Evolutionary conservation across 2,797 vertebrate species (phyloP), one percentile per base, ranked within the genome.

Genomic region (Aythya fuligula): DNA sequence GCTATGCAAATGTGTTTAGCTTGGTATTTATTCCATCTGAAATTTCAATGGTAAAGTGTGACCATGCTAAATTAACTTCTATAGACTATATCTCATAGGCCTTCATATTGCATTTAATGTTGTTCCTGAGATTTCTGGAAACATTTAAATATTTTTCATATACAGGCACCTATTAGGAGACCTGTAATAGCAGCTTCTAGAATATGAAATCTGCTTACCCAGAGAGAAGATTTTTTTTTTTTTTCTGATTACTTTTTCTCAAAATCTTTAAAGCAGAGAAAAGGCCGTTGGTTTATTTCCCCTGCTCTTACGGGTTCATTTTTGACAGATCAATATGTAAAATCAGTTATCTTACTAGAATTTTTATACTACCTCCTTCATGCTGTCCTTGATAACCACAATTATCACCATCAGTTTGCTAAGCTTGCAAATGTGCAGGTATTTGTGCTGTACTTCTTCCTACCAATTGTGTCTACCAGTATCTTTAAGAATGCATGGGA

Each of bases 1-100:
- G 87, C 60, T 66, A 84, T 84, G 85, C 87, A 79, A 87, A 69
- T 78, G 47, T 83, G 71, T 81, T 92, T 76, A 73, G 77, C 78
- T 61, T 87, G 72, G 73, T 62, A 83, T 92, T 84, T 47, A 32
- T 77, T 49, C 61, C 77, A 62, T 62, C 66, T 92, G 65, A 51
- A 83, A 72, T 82, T 92, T 72, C 54, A 73, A 49, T 20, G 67
- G 58, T 67, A 72, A 72, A 60, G 61, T 56, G 60, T 66, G 53
- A 83, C 85, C 71, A 66, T 72, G 28, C 77, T 58, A 78, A 77
- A 87, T 66, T 65, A 61, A 83, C 76, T 49, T 78, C 39, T 66
- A 61, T 60, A 83, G 72, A 58, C 72, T 76, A 34, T 72, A 82
- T 53, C 61, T 60, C 30, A 39, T 34, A 81, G 49, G n/a, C 43